Base-by-base conservation (phyloP, 92 coral and sea anemone species). In the Epizoanthus scotinus region DNA sequence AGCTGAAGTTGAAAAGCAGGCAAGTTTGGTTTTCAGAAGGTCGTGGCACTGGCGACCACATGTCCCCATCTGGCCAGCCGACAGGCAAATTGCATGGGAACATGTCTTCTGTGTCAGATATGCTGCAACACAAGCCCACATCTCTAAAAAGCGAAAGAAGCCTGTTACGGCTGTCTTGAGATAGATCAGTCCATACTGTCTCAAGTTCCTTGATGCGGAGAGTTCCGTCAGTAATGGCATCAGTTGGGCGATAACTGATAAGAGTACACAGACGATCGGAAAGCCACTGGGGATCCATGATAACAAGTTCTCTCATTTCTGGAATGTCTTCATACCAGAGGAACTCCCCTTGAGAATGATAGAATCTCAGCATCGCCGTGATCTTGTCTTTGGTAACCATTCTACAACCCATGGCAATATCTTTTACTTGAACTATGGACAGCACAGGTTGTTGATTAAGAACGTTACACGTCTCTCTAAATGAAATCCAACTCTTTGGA, bases 21-120 rank as follows among this genome's bases (percentile, higher is more conserved):
- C 59, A 66, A 0, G 83, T 74, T 56, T 84, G 87, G 47, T 67
- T 66, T 67, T 84, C 78, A 18, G 26, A n/a, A 52, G 26, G 42
- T 3, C 62, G 38, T 29, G 87, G 83, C 25, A 77, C 19, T 66
- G 83, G 77, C 0, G 87, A 61, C 87, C 87, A 84, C 67, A 77
- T 84, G 12, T 84, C 83, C 20, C 68, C 29, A 84, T 84, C 83
- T 21, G 87, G 87, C 87, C 87, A 84, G 15, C 87, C 87, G 25
- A 84, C 78, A 18, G 83, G 87, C 29, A 77, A 57, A 14, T 84
- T 84, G 50, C 87, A 83, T 38, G 86, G 86, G 28, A 83, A 83
- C 79, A 83, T 49, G 7, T 83, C 86, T 29, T 73, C 54, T 26
- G 63, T 62, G 8, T 73, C 74, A 20, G 86, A 72, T 36, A 83